Percentiles rank a stretch among this genome's conserved stretches.
Evolutionary conservation across 2,113 vertebrate species (phyloP).

Genomic region (Pomatostomus ruficeps): DNA sequence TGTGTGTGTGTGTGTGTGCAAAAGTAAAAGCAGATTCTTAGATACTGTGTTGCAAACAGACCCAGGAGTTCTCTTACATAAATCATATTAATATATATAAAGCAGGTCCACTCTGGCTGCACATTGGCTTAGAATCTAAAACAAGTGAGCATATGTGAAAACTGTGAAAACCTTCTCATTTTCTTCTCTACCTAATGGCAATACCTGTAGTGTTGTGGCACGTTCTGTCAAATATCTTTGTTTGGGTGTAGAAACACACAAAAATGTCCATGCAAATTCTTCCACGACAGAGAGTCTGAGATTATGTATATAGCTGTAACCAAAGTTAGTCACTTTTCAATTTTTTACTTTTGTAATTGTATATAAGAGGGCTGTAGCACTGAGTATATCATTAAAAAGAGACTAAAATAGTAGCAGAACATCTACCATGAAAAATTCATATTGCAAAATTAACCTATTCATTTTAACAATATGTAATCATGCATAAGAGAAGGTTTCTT

Average conservation of each 20-base stretch:
- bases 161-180: neutral
- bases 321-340: slow-evolving; percentile 64
- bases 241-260: neutral
- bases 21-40: neutral
- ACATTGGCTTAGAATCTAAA: neutral
- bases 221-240: neutral
- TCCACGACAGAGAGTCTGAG: neutral
- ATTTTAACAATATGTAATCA: slow-evolving; percentile 73
- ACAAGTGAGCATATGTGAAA: neutral
- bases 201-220: neutral
- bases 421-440: slow-evolving; percentile 55
- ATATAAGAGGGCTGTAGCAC: slow-evolving; percentile 53
- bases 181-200: neutral
- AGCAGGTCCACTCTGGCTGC: neutral
- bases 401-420: slow-evolving; percentile 58
- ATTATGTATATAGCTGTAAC: slow-evolving; percentile 6
- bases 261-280: neutral
- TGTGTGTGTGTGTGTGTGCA: neutral
- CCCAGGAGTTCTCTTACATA: neutral
- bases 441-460: slow-evolving; percentile 63
- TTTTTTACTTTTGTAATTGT: slow-evolving; percentile 60
- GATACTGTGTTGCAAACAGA: neutral
- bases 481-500: slow-evolving; percentile 68
- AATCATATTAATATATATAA: neutral
- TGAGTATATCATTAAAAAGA: slow-evolving; percentile 64